Percentiles rank a stretch among this genome's conserved stretches.
Conservation (phyloP, 37 sponge, comb jelly and placozoan species). For the Oopsacas minuta region DNA sequence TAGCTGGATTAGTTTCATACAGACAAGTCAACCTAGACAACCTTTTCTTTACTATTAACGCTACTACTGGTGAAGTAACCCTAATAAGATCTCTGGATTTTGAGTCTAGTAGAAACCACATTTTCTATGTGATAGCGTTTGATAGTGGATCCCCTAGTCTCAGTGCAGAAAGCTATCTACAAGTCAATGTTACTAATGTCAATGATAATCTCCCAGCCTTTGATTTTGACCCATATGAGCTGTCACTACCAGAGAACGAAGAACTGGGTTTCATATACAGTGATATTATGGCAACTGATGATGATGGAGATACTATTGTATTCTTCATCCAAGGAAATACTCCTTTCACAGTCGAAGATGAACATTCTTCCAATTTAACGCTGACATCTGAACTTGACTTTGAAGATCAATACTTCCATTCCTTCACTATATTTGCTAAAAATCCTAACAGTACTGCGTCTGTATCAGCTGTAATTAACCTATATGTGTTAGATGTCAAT, state of each 20-base stretch:
- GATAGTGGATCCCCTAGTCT: neutral
- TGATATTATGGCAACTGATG: neutral
- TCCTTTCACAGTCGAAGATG: neutral
- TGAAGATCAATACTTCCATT: neutral
- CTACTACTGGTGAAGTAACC: neutral
- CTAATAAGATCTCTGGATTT: neutral
- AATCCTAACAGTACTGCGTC: neutral
- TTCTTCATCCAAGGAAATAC: neutral
- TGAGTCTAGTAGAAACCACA: neutral
- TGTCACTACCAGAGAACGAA: slow-evolving; percentile 17
- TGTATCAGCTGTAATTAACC: neutral
- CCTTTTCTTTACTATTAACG: neutral
- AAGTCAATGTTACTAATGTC: neutral
- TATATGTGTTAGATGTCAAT: slow-evolving; percentile 17
- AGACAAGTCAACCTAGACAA: neutral
- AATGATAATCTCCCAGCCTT: slow-evolving; percentile 23
- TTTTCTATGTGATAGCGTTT: neutral
- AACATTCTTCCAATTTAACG: neutral
- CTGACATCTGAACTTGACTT: neutral
- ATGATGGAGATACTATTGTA: neutral
- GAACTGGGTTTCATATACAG: neutral
- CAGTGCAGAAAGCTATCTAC: neutral
- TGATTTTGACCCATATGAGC: neutral
- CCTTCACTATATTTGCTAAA: neutral
- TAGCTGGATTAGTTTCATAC: neutral